Evolutionary conservation across 2,797 vertebrate species (phyloP).

Genomic region (Poeciliopsis turneri): DNA sequence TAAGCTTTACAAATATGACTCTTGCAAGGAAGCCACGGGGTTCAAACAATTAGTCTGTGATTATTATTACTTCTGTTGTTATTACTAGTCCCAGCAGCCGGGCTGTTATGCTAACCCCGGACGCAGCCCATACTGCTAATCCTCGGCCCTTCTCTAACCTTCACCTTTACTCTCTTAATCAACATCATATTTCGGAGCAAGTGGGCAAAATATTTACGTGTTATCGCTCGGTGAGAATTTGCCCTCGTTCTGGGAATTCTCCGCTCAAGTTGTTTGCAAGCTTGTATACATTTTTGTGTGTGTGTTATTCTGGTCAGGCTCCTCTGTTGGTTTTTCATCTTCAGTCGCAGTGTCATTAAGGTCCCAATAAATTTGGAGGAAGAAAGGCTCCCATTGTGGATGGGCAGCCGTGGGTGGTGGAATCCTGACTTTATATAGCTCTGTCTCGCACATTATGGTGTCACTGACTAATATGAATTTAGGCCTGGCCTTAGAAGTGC

Average conservation of each 20-base stretch:
- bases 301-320: constrained; percentile 49
- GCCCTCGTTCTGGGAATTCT: constrained; percentile 73
- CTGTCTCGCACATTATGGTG: constrained; percentile 66
- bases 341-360: constrained; percentile 75
- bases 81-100: constrained; percentile 82
- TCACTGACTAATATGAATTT: constrained; percentile 61
- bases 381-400: constrained; percentile 74
- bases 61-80: constrained; percentile 88
- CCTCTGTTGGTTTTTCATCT: constrained; percentile 67
- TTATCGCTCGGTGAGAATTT: constrained; percentile 74
- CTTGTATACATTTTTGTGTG: constrained; percentile 32
- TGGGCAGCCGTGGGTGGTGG: constrained; percentile 66
- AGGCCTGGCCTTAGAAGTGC: constrained; percentile 69
- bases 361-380: constrained; percentile 73
- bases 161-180: constrained; percentile 88
- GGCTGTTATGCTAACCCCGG: constrained; percentile 86
- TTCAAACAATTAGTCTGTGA: constrained; percentile 87
- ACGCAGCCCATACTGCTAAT: constrained; percentile 79
- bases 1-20: constrained; percentile 82
- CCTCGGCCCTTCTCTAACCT: constrained; percentile 83
- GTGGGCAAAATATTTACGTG: constrained; percentile 83
- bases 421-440: constrained; percentile 67
- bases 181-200: constrained; percentile 82
- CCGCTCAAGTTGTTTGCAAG: constrained; percentile 54
- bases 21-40: constrained; percentile 80